Evolutionary conservation across 1,140 invertebrate species (phyloP), one percentile per base, ranked within the genome.

Genomic region (Globodera ellingtonae): DNA sequence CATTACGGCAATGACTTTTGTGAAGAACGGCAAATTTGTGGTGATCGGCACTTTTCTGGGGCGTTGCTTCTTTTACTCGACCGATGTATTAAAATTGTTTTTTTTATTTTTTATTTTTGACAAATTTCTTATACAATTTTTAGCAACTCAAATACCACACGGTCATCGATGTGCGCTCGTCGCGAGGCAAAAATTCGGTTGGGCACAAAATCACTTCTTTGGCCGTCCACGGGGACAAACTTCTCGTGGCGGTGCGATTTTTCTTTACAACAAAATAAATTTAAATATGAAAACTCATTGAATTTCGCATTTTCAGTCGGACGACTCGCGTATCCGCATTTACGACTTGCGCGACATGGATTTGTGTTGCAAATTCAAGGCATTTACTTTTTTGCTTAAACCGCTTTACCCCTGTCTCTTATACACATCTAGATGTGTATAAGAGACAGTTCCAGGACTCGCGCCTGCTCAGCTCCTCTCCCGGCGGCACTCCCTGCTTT

Each of bases 1-100:
- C 5, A 98, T 99, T 87, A 98, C 97, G 0, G 95, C 97, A 0
- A 96, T 96, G 0, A 98, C 97, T 90, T 98, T 98, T 90, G 98
- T 96, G 88, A 94, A 92, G 89, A 97, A 98, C 91, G 97, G 96
- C 10, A 96, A 97, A 90, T 97, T 97, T 91, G 96, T 96, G 47
- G 81, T 82, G 0, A 95, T 98, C 0, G 97, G 97, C 8, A 92
- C 92, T 6, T 99, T 98, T 91, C 95, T 98, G 91, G 97, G 97
- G 4, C 92, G 96, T 69, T 98, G 96, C 90, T 95, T 98, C 86
- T 98, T 99, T 91, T 99, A 98, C 90, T 96, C 93, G 48, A 98
- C 96, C 10, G 96, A 98, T 86, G 91, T 91, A 79, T 89, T 87
- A 80, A 67, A 77, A 13, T 13, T 9, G 69, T n/a, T 52, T 71